These are phyloP conservation scores for Aplysina aerophoba DNA, from an alignment of 37 sponge, comb jelly and placozoan species.

Conservation along the genomic window DNA sequence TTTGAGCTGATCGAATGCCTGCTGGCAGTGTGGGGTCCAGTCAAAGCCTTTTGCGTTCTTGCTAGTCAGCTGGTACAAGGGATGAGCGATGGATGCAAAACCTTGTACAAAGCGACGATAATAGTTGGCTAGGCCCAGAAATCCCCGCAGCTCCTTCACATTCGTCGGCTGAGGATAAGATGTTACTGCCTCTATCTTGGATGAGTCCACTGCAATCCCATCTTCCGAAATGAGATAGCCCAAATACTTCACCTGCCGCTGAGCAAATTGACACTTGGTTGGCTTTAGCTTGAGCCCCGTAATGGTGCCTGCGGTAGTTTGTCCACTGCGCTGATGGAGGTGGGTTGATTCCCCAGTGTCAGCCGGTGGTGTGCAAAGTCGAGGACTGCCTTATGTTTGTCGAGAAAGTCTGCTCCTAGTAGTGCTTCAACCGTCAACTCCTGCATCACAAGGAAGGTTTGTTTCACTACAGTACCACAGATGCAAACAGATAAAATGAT, in stretches of 20 bases:
- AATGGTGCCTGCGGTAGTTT: no score
- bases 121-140: conserved; percentile 65
- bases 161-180: conserved; percentile 39
- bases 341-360: no score
- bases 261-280: conserved; percentile 49
- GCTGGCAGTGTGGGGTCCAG: conserved; percentile 31
- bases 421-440: no score
- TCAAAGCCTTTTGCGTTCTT: conserved; percentile 22
- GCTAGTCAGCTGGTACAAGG: conserved; percentile 35
- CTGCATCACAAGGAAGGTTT: no score
- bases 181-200: conserved; percentile 37
- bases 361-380: no score
- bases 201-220: conserved; percentile 39
- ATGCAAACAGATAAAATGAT: no score
- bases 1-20: conserved; percentile 44
- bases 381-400: no score
- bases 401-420: no score
- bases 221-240: conserved; percentile 48
- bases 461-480: no score
- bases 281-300: conserved; percentile 34
- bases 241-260: conserved; percentile 20
- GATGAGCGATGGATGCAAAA: conserved; percentile 42
- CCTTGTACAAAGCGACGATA: conserved; percentile 39
- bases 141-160: conserved; percentile 35
- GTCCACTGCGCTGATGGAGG: no score